A percentile compares a stretch with the other conserved stretches of the same genome.
Evolutionary conservation across 2,888 invertebrate species (phyloP).

Genomic region (Oasisia sp.): DNA sequence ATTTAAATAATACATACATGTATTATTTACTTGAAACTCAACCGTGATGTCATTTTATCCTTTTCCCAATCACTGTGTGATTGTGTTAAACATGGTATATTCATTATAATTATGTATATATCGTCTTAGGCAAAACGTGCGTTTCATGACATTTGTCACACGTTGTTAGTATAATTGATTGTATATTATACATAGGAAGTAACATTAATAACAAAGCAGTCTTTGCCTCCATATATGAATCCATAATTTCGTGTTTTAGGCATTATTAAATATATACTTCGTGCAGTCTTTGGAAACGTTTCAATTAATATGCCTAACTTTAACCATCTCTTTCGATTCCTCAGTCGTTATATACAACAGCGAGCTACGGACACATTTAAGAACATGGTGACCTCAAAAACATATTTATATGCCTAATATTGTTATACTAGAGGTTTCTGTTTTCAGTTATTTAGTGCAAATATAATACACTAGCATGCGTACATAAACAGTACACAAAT

Average conservation of each 20-base stretch:
- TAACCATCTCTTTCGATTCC: neutral
- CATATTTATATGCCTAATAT: too few species aligned
- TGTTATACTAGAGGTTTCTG: too few species aligned
- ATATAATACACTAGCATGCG: too few species aligned
- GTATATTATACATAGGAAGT: neutral
- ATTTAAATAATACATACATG: too few species aligned
- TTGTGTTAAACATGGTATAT: neutral
- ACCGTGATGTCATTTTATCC: neutral
- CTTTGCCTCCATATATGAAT: neutral
- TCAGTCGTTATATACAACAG: neutral
- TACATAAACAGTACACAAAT: too few species aligned
- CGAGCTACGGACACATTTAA: neutral
- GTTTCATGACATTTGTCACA: neutral
- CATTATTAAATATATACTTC: neutral
- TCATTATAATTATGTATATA: too few species aligned
- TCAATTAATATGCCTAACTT: neutral
- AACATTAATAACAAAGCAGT: neutral
- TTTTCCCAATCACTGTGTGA: neutral
- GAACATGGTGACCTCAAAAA: neutral
- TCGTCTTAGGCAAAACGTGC: neutral
- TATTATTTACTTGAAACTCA: too few species aligned
- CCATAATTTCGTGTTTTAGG: neutral
- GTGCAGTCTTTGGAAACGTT: neutral
- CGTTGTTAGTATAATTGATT: neutral
- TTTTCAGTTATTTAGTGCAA: too few species aligned